A percentile compares a stretch with the other conserved stretches of the same genome.
Conservation (phyloP, 2,113 vertebrate genomes). For the Pelusios castaneus region DNA sequence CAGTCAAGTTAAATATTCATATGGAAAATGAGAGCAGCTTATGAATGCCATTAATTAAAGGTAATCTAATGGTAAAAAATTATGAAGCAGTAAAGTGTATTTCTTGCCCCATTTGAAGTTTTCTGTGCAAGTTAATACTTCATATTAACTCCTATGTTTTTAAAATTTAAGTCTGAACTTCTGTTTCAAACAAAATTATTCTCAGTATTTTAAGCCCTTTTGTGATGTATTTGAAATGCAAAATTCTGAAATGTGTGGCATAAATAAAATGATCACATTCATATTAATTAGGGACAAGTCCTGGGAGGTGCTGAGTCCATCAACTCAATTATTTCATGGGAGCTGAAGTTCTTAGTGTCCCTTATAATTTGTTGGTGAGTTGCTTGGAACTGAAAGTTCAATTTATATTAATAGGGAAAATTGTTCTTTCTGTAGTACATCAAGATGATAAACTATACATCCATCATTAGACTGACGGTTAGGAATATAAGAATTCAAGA, state of each 20-base stretch:
- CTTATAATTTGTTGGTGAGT: neutral
- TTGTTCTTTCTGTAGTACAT: constrained; percentile 14
- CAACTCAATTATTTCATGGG: neutral
- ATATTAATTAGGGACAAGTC: neutral
- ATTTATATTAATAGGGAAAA: constrained; percentile 45
- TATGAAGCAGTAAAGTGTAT: constrained; percentile 31
- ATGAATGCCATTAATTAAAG: constrained; percentile 48
- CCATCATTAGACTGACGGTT: neutral
- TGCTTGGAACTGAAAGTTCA: constrained; percentile 23
- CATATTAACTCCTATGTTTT: neutral
- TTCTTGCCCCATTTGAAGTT: constrained; percentile 19
- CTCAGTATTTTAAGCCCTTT: neutral
- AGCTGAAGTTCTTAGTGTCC: neutral
- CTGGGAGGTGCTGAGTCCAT: neutral
- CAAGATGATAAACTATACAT: neutral
- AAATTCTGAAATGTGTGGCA: neutral
- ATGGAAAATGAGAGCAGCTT: constrained; percentile 18
- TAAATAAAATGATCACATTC: neutral
- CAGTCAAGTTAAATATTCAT: constrained; percentile 21
- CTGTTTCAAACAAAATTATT: constrained; percentile 22
- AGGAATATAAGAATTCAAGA: neutral
- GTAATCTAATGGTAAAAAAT: constrained; percentile 46
- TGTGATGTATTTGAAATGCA: neutral
- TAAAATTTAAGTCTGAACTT: neutral
- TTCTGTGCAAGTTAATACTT: neutral